phyloP scores from a whole-genome alignment of 1,140 invertebrate genomes.

The Doryteuthis pealeii region DNA sequence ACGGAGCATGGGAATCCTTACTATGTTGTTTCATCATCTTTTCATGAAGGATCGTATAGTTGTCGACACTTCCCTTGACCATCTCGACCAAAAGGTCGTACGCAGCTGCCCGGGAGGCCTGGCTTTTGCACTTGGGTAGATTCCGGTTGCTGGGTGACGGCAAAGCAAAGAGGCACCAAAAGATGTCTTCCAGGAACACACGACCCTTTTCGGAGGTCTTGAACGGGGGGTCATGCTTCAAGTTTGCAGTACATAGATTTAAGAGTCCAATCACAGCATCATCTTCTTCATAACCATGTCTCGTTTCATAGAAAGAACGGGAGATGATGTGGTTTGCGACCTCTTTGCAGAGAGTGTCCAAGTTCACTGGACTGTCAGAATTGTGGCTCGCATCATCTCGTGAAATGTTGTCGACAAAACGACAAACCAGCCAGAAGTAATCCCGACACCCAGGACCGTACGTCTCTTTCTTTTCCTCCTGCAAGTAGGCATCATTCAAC shows the following conservation, averaged over 20 bases:
- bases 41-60: conserved; percentile 80
- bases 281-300: conserved; percentile 78
- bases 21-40: conserved; percentile 83
- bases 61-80: conserved; percentile 79
- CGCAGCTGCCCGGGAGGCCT: conserved; percentile 80
- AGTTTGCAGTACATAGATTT: conserved; percentile 79
- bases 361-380: conserved; percentile 69
- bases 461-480: conserved; percentile 73
- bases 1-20: conserved; percentile 76
- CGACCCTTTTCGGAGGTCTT: conserved; percentile 79
- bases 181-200: conserved; percentile 69
- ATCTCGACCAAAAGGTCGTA: conserved; percentile 89
- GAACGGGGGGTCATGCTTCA: conserved; percentile 85
- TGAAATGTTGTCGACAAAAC: conserved; percentile 72
- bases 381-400: conserved; percentile 59
- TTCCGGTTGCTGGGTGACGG: conserved; percentile 81
- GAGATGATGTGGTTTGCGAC: conserved; percentile 74
- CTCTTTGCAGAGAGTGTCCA: conserved; percentile 75
- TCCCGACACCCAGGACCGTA: conserved; percentile 90
- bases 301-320: conserved; percentile 79
- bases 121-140: conserved; percentile 90
- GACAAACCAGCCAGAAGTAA: conserved; percentile 89
- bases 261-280: conserved; percentile 88
- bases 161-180: conserved; percentile 85
- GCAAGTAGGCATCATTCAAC: conserved; percentile 40